Evolutionary conservation across 2,113 vertebrate genomes (phyloP).

Genomic region (Corythoichthys intestinalis): DNA sequence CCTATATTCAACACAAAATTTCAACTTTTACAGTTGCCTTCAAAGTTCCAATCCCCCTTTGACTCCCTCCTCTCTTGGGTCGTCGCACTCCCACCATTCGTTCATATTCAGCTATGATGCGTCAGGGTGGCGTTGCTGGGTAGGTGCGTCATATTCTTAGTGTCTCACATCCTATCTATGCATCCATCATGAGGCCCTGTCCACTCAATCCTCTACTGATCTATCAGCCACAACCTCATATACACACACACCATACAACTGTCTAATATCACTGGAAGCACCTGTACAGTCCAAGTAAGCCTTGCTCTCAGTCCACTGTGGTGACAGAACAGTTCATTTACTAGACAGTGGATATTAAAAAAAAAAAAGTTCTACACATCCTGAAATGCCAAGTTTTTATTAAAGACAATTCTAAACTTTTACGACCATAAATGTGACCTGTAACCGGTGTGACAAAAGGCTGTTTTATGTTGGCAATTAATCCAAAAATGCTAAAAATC

Average conservation of each 20-base stretch:
- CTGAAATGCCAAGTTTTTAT: not conserved
- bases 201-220: conserved; percentile 99
- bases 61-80: conserved; percentile 14
- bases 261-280: conserved; percentile 52
- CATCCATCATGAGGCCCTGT: conserved; percentile 99
- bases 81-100: conserved; percentile 20
- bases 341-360: not conserved
- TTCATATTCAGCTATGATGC: conserved; percentile 75
- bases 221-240: conserved; percentile 82
- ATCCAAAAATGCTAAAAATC: too few species aligned
- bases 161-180: conserved; percentile 93
- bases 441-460: not conserved
- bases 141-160: conserved; percentile 32
- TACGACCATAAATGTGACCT: not conserved
- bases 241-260: conserved; percentile 26
- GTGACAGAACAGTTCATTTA: not conserved
- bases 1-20: conserved; percentile 24
- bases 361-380: not conserved
- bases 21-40: conserved; percentile 53
- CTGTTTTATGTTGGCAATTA: too few species aligned
- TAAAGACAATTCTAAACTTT: not conserved
- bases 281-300: conserved; percentile 37
- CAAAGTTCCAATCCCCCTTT: conserved; percentile 43
- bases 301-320: conserved; percentile 34
- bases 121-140: conserved; percentile 59